Evolutionary conservation across 2,797 vertebrate genomes (phyloP), one percentile per base, ranked within the genome.

Genomic region (Danio albolineatus): DNA sequence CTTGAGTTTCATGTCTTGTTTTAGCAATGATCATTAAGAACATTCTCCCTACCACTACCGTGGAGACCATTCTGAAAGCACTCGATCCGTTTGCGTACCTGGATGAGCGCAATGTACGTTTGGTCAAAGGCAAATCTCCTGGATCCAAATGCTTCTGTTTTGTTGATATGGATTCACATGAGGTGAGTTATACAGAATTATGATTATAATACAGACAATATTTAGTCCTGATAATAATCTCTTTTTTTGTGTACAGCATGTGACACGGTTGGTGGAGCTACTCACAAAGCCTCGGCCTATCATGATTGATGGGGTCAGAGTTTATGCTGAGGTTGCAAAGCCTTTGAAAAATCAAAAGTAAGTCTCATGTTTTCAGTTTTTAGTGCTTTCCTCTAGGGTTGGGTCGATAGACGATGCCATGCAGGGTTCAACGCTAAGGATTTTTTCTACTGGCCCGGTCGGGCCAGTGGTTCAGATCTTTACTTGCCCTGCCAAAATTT

Each of bases 81-180:
- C 90, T 99, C 87, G 95, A 97, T 64, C 94, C 96, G 0, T 98
- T 95, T 2, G 96, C 97, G 2, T 96, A 90, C 64, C 91, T 99
- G 59, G 96, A 98, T 83, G 96, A 96, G 17, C 95, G 96, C 87
- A 98, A 94, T 0, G 96, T 99, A 62, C 96, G 97, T 13, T 93
- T 99, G 49, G 96, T 99, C 86, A 98, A 96, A 90, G 96, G 95
- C 79, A 97, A 96, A 83, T 94, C 95, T 4, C 93, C 94, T 16
- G 96, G 95, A 85, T 91, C 94, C 64, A 96, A 96, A 84, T 97
- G 96, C 85, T 98, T 98, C 13, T 98, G 97, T 91, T 99, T 99
- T 88, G 96, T 99, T n/a, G 97, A 99, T 73, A 96, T 99, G 87
- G 97, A 98, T 57, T 98, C 96, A 13, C 97, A 99, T 43, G 95